Evolutionary conservation across 2,113 vertebrate species (phyloP).

Genomic region (Ibidorhyncha struthersii): DNA sequence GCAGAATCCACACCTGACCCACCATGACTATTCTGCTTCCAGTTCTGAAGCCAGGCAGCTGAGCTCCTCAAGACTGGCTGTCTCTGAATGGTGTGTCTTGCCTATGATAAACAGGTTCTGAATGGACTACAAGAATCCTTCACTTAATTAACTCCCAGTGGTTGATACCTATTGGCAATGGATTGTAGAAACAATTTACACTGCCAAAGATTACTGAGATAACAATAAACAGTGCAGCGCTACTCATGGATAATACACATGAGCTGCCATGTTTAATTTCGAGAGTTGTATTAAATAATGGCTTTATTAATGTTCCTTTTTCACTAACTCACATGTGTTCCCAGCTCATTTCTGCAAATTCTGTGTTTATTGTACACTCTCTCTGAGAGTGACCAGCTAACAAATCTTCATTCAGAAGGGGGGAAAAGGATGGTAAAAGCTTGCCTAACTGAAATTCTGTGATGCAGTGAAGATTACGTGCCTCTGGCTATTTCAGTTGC

Average conservation of each 20-base stretch:
- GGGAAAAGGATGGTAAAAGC: not conserved
- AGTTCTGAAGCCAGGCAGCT: not conserved
- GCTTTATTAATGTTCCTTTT: not conserved
- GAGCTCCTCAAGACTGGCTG: not conserved
- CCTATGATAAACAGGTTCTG: not conserved
- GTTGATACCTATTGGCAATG: not conserved
- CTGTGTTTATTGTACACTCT: not conserved
- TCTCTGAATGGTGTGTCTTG: not conserved
- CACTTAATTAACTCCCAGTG: not conserved
- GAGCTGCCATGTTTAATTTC: not conserved
- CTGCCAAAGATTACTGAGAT: constrained; percentile 26
- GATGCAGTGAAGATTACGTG: not conserved
- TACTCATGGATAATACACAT: not conserved
- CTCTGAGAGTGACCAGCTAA: not conserved
- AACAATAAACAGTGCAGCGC: not conserved
- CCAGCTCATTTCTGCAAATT: not conserved
- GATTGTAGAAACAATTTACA: not conserved
- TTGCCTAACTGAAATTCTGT: not conserved
- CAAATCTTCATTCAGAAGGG: not conserved
- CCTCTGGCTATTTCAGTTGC: constrained; percentile 33
- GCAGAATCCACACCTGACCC: not conserved
- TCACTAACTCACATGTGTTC: not conserved
- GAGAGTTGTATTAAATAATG: not conserved
- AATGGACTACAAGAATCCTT: not conserved
- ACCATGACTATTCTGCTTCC: not conserved